Conservation (phyloP, 2,113 vertebrate species). For the Stictonetta naevosa region DNA sequence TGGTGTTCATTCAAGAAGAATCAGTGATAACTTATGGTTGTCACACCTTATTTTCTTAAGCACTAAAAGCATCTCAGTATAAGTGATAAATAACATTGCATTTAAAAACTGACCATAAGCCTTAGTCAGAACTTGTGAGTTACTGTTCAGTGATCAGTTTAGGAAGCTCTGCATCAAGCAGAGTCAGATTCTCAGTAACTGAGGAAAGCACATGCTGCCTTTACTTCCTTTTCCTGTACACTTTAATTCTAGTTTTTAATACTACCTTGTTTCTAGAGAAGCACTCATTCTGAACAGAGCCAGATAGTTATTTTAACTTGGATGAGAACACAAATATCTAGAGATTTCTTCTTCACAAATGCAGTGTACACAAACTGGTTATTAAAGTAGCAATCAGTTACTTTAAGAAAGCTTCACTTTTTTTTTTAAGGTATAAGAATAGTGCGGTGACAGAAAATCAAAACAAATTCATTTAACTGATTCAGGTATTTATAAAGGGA, state of each 20-base stretch:
- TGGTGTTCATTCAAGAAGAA: neutral
- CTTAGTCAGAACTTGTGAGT: neutral
- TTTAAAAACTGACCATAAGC: neutral
- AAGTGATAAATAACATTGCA: neutral
- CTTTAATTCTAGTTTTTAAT: neutral
- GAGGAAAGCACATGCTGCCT: neutral
- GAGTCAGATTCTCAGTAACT: neutral
- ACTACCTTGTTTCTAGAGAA: neutral
- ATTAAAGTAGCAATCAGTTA: neutral
- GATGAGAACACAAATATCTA: neutral
- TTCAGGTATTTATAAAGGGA: neutral
- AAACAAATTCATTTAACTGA: neutral
- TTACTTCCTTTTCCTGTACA: neutral
- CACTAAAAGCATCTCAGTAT: neutral
- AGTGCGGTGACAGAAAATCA: neutral
- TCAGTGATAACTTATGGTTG: neutral
- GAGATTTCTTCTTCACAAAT: neutral
- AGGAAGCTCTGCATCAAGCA: neutral
- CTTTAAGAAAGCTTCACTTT: neutral
- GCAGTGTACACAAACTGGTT: neutral
- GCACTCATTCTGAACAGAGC: neutral
- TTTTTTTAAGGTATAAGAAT: neutral
- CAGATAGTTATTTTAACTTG: neutral
- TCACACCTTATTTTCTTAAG: neutral
- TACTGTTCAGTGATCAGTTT: neutral